Evolutionary conservation across 1,140 invertebrate species (phyloP).

Genomic region (Polyergus mexicanus): DNA sequence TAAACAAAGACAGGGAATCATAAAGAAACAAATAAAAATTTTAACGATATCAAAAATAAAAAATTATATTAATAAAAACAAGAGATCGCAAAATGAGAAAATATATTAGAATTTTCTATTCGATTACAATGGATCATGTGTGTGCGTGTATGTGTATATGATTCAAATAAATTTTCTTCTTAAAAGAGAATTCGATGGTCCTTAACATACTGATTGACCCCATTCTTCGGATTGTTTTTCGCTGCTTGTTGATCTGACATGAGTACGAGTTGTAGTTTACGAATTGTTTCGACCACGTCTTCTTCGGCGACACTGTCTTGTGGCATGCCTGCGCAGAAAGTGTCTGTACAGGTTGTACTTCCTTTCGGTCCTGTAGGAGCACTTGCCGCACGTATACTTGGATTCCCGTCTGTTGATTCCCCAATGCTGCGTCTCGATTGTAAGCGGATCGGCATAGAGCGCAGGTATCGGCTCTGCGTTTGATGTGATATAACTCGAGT

Average conservation of each 20-base stretch:
- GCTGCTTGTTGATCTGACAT: neutral
- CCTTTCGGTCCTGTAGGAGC: neutral
- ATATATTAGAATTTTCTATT: neutral
- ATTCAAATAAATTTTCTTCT: neutral
- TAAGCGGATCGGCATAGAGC: neutral
- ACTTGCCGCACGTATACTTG: neutral
- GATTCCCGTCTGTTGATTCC: neutral
- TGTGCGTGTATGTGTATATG: too few relatives aligned
- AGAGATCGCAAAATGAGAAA: neutral
- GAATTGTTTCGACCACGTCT: neutral
- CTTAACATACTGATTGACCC: neutral
- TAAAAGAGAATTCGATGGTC: neutral
- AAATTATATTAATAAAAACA: neutral
- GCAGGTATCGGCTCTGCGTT: too few relatives aligned
- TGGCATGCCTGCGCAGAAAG: neutral
- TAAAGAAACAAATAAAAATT: neutral
- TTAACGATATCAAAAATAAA: neutral
- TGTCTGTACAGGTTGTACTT: neutral
- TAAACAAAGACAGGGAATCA: neutral
- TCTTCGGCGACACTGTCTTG: neutral
- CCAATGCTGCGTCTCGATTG: neutral
- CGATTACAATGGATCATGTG: neutral
- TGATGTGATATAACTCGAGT: neutral
- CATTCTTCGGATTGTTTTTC: neutral
- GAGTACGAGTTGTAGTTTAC: neutral